Base-by-base conservation (phyloP, 2,797 vertebrate species). In the Chiroxiphia lanceolata region DNA sequence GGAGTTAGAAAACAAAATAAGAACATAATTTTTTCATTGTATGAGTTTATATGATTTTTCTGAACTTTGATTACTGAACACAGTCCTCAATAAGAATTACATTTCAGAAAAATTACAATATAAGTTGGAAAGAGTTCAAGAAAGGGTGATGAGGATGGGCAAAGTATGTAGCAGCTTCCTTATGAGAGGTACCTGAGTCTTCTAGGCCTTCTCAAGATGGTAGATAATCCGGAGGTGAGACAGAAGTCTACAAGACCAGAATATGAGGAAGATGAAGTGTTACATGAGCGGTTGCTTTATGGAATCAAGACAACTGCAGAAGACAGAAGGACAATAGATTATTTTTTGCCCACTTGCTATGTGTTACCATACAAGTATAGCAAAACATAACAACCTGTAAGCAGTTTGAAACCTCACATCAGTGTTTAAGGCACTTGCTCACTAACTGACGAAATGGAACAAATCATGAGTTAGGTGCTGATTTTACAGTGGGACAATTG, bases 311-410 rank as follows among this genome's bases (percentile, higher is more conserved):
- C 1, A 84, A 17, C 3, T 54, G 12, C 40, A 87, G 7, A 63
- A 6, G 4, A 51, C 40, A 90, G 14, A 84, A 69, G 47, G 15
- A 50, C 2, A 65, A 25, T 4, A 61, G 19, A 27, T 56, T 13
- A 16, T n/a, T 42, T 50, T 18, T 1, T 1, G 6, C 4, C 9
- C 5, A 27, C 42, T 67, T 56, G 3, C 10, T 70, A 7, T 21
- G 1, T n/a, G 23, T 63, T 64, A 13, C 13, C 26, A 34, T 10
- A 33, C 5, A 68, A 56, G 15, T 27, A 42, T 6, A 65, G 3
- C 20, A 65, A 89, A 90, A 59, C 12, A 33, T 29, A 79, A 33
- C 4, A 53, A 34, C 4, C 6, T 33, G 3, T 44, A 71, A 51
- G 22, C 0, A 7, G 4, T 61, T 59, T 80, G 25, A 69, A 80